Base-by-base conservation (phyloP, 2,797 vertebrate genomes). In the Monodelphis domestica region DNA sequence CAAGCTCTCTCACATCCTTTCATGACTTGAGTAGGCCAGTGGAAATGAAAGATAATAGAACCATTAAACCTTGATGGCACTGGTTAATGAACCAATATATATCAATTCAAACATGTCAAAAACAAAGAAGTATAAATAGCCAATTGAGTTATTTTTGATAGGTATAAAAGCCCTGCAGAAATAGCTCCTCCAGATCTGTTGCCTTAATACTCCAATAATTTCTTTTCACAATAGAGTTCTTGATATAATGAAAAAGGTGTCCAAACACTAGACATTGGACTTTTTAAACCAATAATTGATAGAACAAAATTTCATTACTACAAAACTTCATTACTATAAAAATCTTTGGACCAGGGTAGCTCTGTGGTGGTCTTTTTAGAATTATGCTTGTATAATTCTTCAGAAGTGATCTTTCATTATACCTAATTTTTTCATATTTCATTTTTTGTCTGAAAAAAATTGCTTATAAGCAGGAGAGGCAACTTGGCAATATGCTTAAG, bases 271-370 rank as follows among this genome's bases (percentile, higher is more conserved):
- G 51, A 7, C 2, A 91, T 50, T 70, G 26, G 10, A 4, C 55
- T 90, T 63, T 92, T 95, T 95, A 63, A 91, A 90, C 33, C 94
- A 30, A 90, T 90, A 91, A 70, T 55, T 90, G 45, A 28, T 95
- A 55, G 38, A 90, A 92, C 92, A 90, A 89, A 54, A 78, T 94
- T 12, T 95, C 33, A 70, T 87, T 93, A 26, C 12, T 92, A 0
- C 57, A 90, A 89, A 54, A 70, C 93, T 12, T 95, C 33, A 70
- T 87, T 92, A 26, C 12, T 92, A 0, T 57, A 53, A 33, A 90
- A 91, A 54, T 4, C 90, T 95, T 95, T 95, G 50, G 0, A 89
- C 3, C 70, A 11, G 9, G 21, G 45, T 50, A 24, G 92, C 12
- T 78, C 21, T 9, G 90, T 92, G 4, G 70, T 96, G 63, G 51